phyloP scores from a whole-genome alignment of 2,797 vertebrate species.

The Cetoscarus ocellatus region DNA sequence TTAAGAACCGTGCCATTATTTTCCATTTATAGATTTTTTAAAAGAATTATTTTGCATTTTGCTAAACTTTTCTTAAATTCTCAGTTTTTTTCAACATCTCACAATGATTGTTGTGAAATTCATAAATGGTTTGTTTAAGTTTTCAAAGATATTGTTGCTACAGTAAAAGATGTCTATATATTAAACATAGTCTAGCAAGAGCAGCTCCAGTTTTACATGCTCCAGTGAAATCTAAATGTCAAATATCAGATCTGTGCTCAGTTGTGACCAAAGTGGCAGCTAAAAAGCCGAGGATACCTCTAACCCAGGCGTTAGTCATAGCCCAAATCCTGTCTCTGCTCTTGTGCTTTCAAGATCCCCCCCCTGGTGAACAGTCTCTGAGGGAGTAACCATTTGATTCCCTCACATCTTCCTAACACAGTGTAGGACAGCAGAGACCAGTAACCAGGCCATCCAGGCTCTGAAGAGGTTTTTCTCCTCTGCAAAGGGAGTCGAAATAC shows the following conservation, averaged over 20 bases:
- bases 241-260: not conserved
- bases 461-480: not conserved
- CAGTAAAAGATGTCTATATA: no score
- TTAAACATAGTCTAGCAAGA: no score
- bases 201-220: not conserved
- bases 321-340: conserved; percentile 5
- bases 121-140: no score
- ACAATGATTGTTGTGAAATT: no score
- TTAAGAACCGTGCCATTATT: no score
- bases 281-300: not conserved
- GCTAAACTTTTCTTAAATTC: no score
- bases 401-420: conserved; percentile 12
- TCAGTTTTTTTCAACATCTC: no score
- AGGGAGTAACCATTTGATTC: conserved; percentile 13
- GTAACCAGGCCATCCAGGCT: conserved; percentile 1
- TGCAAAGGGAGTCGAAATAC: conserved; percentile 10
- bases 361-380: not conserved
- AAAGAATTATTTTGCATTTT: no score
- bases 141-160: no score
- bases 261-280: not conserved
- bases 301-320: conserved; percentile 8
- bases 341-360: not conserved
- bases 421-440: conserved; percentile 18
- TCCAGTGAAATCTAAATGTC: not conserved
- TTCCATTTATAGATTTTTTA: no score